Evolutionary conservation across 2,797 vertebrate genomes (phyloP).

Genomic region (Hypotaenidia philippensis): DNA sequence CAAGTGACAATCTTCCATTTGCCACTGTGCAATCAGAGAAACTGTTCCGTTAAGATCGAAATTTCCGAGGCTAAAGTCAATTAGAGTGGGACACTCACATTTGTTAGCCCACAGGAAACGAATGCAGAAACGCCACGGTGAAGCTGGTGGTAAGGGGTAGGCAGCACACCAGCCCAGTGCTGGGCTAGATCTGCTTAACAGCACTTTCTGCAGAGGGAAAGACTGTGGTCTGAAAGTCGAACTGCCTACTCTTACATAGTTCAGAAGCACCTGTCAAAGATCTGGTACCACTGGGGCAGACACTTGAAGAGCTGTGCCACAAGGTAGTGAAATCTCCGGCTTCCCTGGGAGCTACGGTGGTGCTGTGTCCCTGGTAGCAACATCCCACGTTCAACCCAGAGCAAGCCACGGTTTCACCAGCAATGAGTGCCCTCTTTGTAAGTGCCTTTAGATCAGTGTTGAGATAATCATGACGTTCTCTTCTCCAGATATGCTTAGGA

Average conservation of each 20-base stretch:
- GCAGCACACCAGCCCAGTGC: not conserved
- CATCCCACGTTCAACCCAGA: fast-evolving
- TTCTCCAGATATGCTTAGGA: not conserved
- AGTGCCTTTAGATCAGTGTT: not conserved
- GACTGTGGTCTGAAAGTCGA: not conserved
- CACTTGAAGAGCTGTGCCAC: not conserved
- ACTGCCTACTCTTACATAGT: not conserved
- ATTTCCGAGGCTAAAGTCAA: not conserved
- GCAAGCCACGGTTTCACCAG: not conserved
- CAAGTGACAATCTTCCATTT: slow-evolving; percentile 63
- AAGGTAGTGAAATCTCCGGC: not conserved
- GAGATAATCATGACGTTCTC: not conserved
- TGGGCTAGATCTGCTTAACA: not conserved
- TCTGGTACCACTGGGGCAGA: not conserved
- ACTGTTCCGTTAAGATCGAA: not conserved
- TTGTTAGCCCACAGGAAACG: not conserved
- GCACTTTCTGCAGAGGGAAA: not conserved
- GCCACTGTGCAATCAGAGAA: slow-evolving; percentile 25
- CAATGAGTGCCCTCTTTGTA: fast-evolving
- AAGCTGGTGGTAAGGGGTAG: not conserved
- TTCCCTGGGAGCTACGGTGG: not conserved
- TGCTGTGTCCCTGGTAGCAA: not conserved
- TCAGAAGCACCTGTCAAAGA: not conserved
- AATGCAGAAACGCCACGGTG: not conserved
- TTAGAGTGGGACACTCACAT: not conserved